A percentile compares a stretch with the other conserved stretches of the same genome.
phyloP scores from a whole-genome alignment of 2,888 invertebrate species.

The Sminthurides aquaticus region DNA sequence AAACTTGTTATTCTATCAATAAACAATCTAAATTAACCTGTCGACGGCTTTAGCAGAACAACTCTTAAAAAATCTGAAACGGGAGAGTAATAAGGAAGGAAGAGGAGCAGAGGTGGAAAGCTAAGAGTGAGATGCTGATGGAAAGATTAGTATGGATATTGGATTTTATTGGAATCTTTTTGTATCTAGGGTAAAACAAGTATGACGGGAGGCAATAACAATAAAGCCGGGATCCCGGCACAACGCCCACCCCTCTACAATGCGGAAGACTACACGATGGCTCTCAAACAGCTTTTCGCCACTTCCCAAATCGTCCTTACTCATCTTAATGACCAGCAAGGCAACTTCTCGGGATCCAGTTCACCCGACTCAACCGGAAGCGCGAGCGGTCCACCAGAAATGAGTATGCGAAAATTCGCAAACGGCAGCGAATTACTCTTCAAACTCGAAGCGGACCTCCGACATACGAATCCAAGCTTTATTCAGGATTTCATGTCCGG shows the following conservation, averaged over 20 bases:
- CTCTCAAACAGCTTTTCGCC: conserved; percentile 31
- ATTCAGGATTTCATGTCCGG: conserved; percentile 85
- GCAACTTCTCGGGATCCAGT: conserved; percentile 25
- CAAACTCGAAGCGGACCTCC: conserved; percentile 75
- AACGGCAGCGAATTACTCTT: conserved; percentile 78
- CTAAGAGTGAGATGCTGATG: neutral
- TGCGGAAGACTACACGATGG: conserved; percentile 71
- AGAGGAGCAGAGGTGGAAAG: neutral
- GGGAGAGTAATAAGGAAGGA: neutral
- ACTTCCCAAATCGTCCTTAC: conserved; percentile 16
- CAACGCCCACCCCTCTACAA: conserved; percentile 82
- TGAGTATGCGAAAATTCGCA: conserved; percentile 78
- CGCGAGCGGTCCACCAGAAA: conserved; percentile 52
- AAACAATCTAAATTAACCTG: neutral
- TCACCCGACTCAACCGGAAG: conserved; percentile 19
- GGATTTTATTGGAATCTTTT: neutral
- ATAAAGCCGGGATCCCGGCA: conserved; percentile 20
- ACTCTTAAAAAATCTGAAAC: too few relatives aligned
- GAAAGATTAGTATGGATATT: neutral
- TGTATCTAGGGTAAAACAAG: conserved; percentile 16
- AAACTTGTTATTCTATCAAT: neutral
- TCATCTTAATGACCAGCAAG: conserved; percentile 34
- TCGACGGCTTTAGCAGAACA: neutral
- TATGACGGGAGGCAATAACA: conserved; percentile 9
- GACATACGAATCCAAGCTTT: conserved; percentile 83